Percentiles rank a stretch among this genome's conserved stretches.
Conservation (phyloP, 2,797 vertebrate genomes). For the Hypotaenidia philippensis region DNA sequence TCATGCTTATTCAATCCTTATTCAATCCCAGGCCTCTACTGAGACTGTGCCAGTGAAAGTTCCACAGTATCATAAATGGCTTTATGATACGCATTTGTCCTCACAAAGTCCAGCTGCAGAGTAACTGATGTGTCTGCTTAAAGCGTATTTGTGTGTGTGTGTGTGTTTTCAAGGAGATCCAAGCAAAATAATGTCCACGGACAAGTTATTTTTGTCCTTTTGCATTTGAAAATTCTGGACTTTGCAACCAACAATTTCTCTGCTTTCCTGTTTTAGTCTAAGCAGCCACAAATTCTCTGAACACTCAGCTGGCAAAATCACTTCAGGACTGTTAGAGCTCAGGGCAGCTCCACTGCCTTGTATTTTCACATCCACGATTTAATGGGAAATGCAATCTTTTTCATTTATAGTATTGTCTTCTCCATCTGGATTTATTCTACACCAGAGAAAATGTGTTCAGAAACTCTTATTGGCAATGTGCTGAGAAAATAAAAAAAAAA, state of each 20-base stretch:
- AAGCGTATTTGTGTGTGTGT: not conserved
- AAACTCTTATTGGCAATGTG: not conserved
- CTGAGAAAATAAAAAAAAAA: not conserved
- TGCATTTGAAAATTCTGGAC: not conserved
- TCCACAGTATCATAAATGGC: not conserved
- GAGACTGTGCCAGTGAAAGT: not conserved
- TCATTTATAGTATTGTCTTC: not conserved
- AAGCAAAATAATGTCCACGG: not conserved
- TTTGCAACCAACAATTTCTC: not conserved
- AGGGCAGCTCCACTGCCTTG: not conserved
- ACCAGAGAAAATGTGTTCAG: not conserved
- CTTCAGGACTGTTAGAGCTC: not conserved
- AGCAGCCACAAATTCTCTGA: not conserved
- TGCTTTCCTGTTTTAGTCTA: not conserved
- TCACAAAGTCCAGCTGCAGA: not conserved
- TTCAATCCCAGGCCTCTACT: not conserved
- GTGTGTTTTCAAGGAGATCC: not conserved
- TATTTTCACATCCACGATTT: not conserved
- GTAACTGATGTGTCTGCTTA: not conserved
- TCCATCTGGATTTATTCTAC: not conserved
- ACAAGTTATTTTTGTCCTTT: not conserved
- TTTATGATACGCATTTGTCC: not conserved
- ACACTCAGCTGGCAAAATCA: not conserved
- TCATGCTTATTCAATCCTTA: not conserved
- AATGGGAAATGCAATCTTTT: not conserved